A percentile compares a stretch with the other conserved stretches of the same genome.
Evolutionary conservation across 2,113 vertebrate species (phyloP).

Genomic region (Pluvianellus socialis): DNA sequence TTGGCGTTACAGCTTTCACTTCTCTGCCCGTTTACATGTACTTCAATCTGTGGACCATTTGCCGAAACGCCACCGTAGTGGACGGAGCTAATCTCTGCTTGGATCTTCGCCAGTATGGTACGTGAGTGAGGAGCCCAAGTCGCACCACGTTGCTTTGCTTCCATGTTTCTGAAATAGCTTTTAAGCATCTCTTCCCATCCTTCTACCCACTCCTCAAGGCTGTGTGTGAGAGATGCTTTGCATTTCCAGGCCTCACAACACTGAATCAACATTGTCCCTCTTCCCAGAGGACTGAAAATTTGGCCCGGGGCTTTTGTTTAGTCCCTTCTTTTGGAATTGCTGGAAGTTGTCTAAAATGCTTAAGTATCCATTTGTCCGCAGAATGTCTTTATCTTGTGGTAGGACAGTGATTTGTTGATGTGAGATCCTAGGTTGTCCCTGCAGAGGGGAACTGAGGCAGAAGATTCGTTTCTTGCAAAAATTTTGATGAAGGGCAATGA

Average conservation of each 20-base stretch:
- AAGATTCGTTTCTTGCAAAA: background rate
- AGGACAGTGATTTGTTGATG: background rate
- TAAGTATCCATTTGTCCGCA: background rate
- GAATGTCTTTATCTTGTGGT: background rate
- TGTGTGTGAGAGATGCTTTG: background rate
- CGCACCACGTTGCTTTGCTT: background rate
- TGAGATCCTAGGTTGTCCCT: background rate
- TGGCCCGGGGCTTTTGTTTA: background rate
- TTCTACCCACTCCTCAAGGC: background rate
- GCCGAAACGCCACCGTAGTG: constrained; percentile 89
- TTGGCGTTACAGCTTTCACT: constrained; percentile 96
- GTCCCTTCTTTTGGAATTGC: background rate
- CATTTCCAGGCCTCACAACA: background rate
- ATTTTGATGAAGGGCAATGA: background rate
- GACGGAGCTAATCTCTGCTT: constrained; percentile 89
- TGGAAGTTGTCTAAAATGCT: background rate
- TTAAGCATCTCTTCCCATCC: background rate
- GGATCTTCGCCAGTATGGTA: constrained; percentile 97
- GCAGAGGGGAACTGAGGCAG: background rate
- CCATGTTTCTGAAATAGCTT: background rate
- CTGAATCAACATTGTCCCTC: background rate
- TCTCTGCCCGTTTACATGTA: constrained; percentile 98
- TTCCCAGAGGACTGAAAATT: background rate
- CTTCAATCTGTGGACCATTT: constrained; percentile 99
- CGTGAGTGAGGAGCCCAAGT: background rate